These are phyloP conservation scores for Globodera ellingtonae DNA, from an alignment of 1,140 invertebrate species.

Conservation along the genomic window DNA sequence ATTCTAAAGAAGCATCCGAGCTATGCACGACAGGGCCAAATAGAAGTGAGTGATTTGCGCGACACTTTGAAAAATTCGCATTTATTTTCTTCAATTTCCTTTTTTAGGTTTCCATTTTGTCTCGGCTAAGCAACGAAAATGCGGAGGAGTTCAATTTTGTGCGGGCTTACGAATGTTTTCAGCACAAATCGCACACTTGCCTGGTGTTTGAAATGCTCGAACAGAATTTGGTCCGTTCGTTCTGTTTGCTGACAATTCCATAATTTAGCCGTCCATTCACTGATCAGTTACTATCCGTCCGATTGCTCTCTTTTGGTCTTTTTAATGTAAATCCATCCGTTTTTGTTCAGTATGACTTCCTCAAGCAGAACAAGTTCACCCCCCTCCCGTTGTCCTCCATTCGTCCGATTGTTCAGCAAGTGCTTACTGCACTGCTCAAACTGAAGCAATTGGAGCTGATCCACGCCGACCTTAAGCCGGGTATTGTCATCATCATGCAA, in stretches of 20 bases:
- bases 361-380: constrained; percentile 93
- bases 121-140: constrained; percentile 95
- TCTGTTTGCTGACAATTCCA: background rate
- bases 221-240: constrained; percentile 75
- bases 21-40: constrained; percentile 98
- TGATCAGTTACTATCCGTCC: too few species aligned
- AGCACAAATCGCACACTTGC: constrained; percentile 99
- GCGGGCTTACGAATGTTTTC: constrained; percentile 97
- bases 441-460: constrained; percentile 97
- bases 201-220: constrained; percentile 99
- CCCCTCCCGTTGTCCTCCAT: constrained; percentile 86
- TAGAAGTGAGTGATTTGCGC: constrained; percentile 77
- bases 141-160: constrained; percentile 98
- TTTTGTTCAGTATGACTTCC: constrained; percentile 85
- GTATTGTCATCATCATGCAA: background rate
- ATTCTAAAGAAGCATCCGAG: constrained; percentile 99
- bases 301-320: background rate
- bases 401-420: constrained; percentile 96
- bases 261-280: background rate
- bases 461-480: constrained; percentile 90
- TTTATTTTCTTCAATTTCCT: constrained; percentile 3
- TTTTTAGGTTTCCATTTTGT: constrained; percentile 85
- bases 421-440: constrained; percentile 94
- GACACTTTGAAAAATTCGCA: background rate
- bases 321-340: too few species aligned